Conservation (phyloP, 2,797 vertebrate genomes). For the Notolepis coatsorum region DNA sequence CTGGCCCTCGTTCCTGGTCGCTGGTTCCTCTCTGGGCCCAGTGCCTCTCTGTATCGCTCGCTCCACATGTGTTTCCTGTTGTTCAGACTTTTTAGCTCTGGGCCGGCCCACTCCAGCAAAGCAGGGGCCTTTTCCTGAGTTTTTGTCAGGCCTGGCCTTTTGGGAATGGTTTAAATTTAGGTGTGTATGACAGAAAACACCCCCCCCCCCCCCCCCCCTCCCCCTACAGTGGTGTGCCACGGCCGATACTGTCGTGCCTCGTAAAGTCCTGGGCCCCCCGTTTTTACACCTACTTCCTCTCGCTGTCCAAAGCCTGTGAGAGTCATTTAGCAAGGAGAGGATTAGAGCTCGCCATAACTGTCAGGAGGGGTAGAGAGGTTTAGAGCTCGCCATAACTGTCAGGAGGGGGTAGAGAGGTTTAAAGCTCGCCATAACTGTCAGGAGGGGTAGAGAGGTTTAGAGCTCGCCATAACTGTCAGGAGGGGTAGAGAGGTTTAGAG, state of each 20-base stretch:
- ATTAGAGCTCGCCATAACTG: slow-evolving; percentile 14
- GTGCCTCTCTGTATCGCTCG: slow-evolving; percentile 68
- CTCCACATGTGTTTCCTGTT: slow-evolving; percentile 95
- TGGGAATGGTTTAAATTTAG: slow-evolving; percentile 85
- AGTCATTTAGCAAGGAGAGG: slow-evolving; percentile 7
- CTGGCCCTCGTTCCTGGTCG: slow-evolving; percentile 41
- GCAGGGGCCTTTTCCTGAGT: slow-evolving; percentile 87
- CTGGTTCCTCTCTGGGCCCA: slow-evolving; percentile 51
- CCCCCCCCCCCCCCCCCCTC: background rate
- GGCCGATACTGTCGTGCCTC: slow-evolving; percentile 50
- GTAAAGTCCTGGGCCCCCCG: slow-evolving; percentile 22
- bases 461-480: too few relatives aligned
- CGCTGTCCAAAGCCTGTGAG: slow-evolving; percentile 22
- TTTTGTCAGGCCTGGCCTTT: slow-evolving; percentile 86
- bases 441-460: too few relatives aligned
- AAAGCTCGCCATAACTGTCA: too few relatives aligned
- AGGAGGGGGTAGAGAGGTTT: too few relatives aligned
- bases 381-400: too few relatives aligned
- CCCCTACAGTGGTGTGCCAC: slow-evolving; percentile 41
- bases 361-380: background rate
- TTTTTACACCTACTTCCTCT: background rate
- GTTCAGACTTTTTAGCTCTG: slow-evolving; percentile 70
- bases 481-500: too few relatives aligned
- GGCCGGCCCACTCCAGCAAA: slow-evolving; percentile 69
- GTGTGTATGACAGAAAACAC: slow-evolving; percentile 61